Percentiles rank a stretch among this genome's conserved stretches.
Conservation (phyloP, 2,888 invertebrate species). For the Diogma glabrata region DNA sequence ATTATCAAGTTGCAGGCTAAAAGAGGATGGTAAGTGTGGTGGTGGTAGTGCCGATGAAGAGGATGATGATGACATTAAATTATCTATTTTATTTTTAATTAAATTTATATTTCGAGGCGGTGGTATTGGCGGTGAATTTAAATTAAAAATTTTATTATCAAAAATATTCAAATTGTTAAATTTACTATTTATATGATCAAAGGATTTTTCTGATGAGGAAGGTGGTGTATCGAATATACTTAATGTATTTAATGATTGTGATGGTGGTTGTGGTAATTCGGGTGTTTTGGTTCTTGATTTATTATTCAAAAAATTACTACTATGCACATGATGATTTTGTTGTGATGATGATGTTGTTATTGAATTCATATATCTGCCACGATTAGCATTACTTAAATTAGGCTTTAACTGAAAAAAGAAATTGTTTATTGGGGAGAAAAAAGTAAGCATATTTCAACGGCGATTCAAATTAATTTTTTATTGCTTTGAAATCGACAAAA, state of each 20-base stretch:
- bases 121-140: background rate
- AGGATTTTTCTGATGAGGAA: constrained; percentile 7
- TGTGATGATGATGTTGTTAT: constrained; percentile 2
- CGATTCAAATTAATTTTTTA: no score
- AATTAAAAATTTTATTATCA: constrained; percentile 2
- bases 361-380: background rate
- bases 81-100: background rate
- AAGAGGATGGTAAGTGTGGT: no score
- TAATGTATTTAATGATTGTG: background rate
- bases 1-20: no score
- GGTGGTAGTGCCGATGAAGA: background rate
- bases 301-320: no score
- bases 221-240: constrained; percentile 4
- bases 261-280: background rate
- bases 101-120: constrained; percentile 2
- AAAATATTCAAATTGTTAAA: background rate
- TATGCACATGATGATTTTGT: no score
- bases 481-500: no score
- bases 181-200: background rate
- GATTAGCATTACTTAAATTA: constrained; percentile 3
- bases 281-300: no score
- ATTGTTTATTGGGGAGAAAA: no score
- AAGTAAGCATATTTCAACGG: no score
- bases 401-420: constrained; percentile 6
- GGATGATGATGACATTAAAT: background rate